Evolutionary conservation across 2,888 invertebrate genomes (phyloP).

Genomic region (Cerastis leucographa): DNA sequence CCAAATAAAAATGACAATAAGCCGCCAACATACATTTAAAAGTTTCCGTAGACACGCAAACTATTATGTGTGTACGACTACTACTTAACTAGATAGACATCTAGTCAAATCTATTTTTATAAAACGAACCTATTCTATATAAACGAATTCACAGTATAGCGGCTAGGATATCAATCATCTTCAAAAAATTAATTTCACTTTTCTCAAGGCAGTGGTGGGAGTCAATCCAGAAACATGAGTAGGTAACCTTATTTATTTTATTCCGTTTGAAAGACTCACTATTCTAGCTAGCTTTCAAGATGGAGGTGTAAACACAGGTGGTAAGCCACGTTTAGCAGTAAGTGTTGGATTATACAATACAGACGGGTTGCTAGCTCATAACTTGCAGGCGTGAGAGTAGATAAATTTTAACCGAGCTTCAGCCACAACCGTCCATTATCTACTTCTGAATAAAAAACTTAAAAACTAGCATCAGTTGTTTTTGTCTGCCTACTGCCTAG

Average conservation of each 20-base stretch:
- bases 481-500: conserved; percentile 14
- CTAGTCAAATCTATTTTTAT: conserved; percentile 11
- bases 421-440: conserved; percentile 15
- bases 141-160: not conserved
- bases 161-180: conserved; percentile 30
- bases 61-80: too few relatives aligned
- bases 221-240: conserved; percentile 22
- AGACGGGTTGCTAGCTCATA: conserved; percentile 16
- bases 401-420: conserved; percentile 22
- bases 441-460: conserved; percentile 24
- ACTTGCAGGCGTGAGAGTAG: conserved; percentile 1
- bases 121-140: conserved; percentile 4
- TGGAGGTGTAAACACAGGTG: conserved; percentile 7
- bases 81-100: not conserved
- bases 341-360: conserved; percentile 19
- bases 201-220: not conserved
- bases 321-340: not conserved
- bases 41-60: not conserved
- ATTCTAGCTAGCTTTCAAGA: conserved; percentile 15
- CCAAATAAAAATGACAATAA: not conserved
- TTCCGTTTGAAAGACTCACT: not conserved
- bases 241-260: conserved; percentile 18
- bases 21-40: not conserved
- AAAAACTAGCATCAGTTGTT: conserved; percentile 13
- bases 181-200: conserved; percentile 9